Base-by-base conservation (phyloP, 2,797 vertebrate species). In the Smutsia temminckii region DNA sequence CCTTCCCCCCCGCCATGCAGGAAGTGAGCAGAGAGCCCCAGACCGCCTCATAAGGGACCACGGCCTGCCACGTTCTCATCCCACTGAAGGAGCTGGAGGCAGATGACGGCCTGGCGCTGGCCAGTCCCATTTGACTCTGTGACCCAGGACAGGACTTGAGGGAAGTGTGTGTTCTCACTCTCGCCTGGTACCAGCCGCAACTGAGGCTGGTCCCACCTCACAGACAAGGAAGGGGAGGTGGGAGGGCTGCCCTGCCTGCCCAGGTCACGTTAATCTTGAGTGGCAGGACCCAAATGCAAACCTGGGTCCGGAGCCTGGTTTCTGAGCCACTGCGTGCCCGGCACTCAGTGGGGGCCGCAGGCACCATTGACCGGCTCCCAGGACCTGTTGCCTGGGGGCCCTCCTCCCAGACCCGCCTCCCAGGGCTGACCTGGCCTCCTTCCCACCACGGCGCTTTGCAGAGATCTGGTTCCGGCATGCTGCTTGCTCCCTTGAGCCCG, bases 101-200 rank as follows among this genome's bases (percentile, higher is more conserved):
- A 53, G 57, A 11, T 4, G 89, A 63, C 29, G 18, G 1, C 37
- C 64, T 18, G 49, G n/a, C 3, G 25, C 16, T 40, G 10, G 23
- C 42, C 42, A 46, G 46, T 46, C 46, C 46, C 46, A 46, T 18
- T 46, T n/a, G 46, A 8, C 27, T 0, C 0, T 9, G 63, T 21
- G 7, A 20, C 21, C 12, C 46, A 3, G 1, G 2, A 16, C 0
- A 4, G 81, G 29, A 12, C 9, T 10, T 5, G 8, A 2, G 8
- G 13, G 2, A 40, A 5, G 0, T 3, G 40, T 25, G 29, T 5
- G n/a, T 16, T 13, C 23, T 49, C 27, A 6, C 3, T 17, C 53
- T 13, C 10, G 11, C 46, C 46, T 46, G 46, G 46, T 12, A 12
- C 46, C 46, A 46, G 46, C 46, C 46, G 46, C 40, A 40, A 7